Base-by-base conservation (phyloP, 2,797 vertebrate species). In the Pseudomugil gertrudae region DNA sequence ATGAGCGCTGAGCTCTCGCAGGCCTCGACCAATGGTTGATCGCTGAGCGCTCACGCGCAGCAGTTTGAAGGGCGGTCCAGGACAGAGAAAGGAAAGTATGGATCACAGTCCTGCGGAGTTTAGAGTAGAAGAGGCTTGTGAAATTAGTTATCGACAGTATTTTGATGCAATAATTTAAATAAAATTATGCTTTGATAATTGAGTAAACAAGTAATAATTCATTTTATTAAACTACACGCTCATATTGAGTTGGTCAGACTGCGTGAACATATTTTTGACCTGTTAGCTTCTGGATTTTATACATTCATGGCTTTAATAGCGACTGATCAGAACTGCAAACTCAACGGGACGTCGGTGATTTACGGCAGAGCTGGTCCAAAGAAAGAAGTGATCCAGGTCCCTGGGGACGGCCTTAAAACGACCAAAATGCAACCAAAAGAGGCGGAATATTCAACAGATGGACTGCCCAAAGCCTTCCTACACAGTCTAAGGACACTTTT, bases 401-500 rank as follows among this genome's bases (percentile, higher is more conserved):
- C 72, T 2, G 7, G 29, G 11, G 71, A 72, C 14, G 29, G 71
- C 30, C 83, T 74, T 48, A 82, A 80, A 74, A 35, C 21, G 1
- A 50, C 10, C 17, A 73, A 57, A 64, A 90, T 91, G 79, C 90
- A 87, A 47, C 78, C 85, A 0, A 89, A 80, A 13, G 93, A 93
- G 32, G 24, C 80, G 1, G 76, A 90, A 19, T 87, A 87, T 50
- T 90, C 92, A 53, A 96, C 94, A 0, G 93, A 95, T 21, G 95
- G 95, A 2, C 89, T 98, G 0, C 97, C 97, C 0, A 93, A 93
- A 81, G 96, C 93, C 1, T 99, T 99, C 72, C 85, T 99, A 50
- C 95, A 95, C 84, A 98, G 96, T 74, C 80, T 99, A 68, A 94
- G 96, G 72, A 96, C 97, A 0, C 93, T 98, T 1, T 99, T 97